Percentiles rank a stretch among this genome's conserved stretches.
Conservation (phyloP, 1,140 invertebrate genomes). For the Calycopis cecrops region DNA sequence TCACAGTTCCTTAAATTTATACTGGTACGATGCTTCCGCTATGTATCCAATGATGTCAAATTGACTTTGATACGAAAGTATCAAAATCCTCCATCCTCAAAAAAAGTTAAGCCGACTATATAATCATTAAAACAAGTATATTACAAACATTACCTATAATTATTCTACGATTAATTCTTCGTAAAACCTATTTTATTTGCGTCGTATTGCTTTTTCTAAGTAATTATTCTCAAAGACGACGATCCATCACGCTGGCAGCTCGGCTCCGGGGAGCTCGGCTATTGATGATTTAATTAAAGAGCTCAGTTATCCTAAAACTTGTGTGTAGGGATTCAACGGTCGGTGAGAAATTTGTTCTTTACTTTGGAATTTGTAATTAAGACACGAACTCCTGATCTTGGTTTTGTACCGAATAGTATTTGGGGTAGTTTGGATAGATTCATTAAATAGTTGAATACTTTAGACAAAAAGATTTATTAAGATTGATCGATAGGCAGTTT, state of each 20-base stretch:
- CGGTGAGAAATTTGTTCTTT: constrained; percentile 37
- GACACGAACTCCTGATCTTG: constrained; percentile 31
- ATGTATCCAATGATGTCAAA: no score
- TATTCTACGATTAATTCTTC: neutral
- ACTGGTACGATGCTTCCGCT: no score
- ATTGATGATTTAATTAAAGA: constrained; percentile 56
- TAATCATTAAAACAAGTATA: constrained; percentile 5
- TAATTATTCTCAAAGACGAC: constrained; percentile 20
- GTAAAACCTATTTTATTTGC: constrained; percentile 4
- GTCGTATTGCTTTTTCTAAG: constrained; percentile 20
- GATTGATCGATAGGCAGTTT: no score
- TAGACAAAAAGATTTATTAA: neutral
- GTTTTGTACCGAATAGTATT: constrained; percentile 49
- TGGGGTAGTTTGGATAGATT: constrained; percentile 17
- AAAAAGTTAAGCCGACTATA: no score
- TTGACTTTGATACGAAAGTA: no score
- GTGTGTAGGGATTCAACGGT: constrained; percentile 31
- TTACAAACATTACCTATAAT: neutral
- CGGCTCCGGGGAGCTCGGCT: constrained; percentile 22
- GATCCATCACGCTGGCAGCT: constrained; percentile 28
- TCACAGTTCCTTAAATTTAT: no score
- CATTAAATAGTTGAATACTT: constrained; percentile 4
- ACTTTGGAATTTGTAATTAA: constrained; percentile 58
- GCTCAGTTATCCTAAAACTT: constrained; percentile 40
- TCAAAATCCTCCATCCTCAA: no score